Conservation (phyloP, 2,888 invertebrate species). For the Tetanocera ferruginea region DNA sequence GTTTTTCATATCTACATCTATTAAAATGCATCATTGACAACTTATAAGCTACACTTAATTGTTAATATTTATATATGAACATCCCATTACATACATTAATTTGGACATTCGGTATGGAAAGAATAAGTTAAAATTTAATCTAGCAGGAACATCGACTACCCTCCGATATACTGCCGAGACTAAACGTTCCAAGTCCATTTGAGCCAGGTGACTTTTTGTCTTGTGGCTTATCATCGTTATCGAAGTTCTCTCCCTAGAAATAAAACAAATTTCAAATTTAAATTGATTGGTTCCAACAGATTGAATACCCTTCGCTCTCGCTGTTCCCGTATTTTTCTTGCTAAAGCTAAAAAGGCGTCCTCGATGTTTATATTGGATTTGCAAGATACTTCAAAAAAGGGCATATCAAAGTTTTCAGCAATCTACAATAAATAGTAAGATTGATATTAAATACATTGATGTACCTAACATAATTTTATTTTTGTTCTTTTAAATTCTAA, state of each 20-base stretch:
- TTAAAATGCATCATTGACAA: constrained; percentile 25
- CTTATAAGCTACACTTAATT: neutral
- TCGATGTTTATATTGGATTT: constrained; percentile 89
- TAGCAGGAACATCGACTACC: constrained; percentile 70
- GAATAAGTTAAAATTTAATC: constrained; percentile 44
- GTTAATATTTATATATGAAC: constrained; percentile 11
- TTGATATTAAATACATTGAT: too few relatives aligned
- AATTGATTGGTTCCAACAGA: too few relatives aligned
- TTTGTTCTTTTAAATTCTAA: neutral
- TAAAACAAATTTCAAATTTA: too few relatives aligned
- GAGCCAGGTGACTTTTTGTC: constrained; percentile 69
- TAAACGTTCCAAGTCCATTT: constrained; percentile 68
- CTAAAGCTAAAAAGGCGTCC: constrained; percentile 84
- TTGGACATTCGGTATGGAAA: constrained; percentile 20
- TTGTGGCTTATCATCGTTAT: constrained; percentile 68
- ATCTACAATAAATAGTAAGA: constrained; percentile 73
- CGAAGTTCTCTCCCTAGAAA: constrained; percentile 70
- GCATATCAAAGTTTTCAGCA: constrained; percentile 89
- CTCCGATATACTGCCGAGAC: constrained; percentile 67
- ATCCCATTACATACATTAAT: neutral
- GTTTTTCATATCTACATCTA: constrained; percentile 13
- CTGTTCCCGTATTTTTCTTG: constrained; percentile 86
- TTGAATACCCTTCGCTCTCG: constrained; percentile 77
- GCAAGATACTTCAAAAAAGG: constrained; percentile 90
- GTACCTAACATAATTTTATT: too few relatives aligned